These are phyloP conservation scores for Acleris emargana DNA, from an alignment of 2,888 invertebrate species.

Conservation along the genomic window DNA sequence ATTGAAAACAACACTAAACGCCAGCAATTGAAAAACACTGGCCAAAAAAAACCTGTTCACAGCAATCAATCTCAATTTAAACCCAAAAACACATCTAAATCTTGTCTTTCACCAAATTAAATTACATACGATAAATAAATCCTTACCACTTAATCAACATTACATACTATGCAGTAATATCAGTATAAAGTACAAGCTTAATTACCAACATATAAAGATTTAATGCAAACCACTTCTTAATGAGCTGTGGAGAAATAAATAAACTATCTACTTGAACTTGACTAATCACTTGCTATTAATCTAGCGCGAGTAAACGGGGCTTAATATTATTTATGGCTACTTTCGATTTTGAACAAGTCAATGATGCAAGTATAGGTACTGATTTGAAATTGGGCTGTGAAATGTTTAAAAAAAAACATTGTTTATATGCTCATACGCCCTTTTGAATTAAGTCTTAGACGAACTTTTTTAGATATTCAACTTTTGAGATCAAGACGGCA, in stretches of 20 bases:
- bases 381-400: background rate
- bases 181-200: constrained; percentile 33
- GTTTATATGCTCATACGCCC: too few species aligned
- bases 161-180: constrained; percentile 25
- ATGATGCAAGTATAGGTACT: constrained; percentile 25
- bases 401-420: background rate
- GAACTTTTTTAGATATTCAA: too few species aligned
- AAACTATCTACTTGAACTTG: constrained; percentile 29
- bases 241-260: constrained; percentile 32
- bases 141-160: constrained; percentile 29
- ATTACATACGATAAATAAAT: constrained; percentile 29
- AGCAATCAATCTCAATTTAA: constrained; percentile 33
- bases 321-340: constrained; percentile 28
- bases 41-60: constrained; percentile 22
- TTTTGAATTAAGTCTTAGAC: too few species aligned
- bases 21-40: background rate
- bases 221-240: constrained; percentile 34
- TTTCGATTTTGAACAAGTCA: constrained; percentile 27
- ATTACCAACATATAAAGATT: constrained; percentile 33
- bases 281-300: constrained; percentile 31
- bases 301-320: constrained; percentile 32
- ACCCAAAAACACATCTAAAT: constrained; percentile 19
- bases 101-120: constrained; percentile 27
- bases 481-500: too few species aligned
- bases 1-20: background rate